Base-by-base conservation (phyloP, 1,140 invertebrate genomes). In the Charaxes varanes region DNA sequence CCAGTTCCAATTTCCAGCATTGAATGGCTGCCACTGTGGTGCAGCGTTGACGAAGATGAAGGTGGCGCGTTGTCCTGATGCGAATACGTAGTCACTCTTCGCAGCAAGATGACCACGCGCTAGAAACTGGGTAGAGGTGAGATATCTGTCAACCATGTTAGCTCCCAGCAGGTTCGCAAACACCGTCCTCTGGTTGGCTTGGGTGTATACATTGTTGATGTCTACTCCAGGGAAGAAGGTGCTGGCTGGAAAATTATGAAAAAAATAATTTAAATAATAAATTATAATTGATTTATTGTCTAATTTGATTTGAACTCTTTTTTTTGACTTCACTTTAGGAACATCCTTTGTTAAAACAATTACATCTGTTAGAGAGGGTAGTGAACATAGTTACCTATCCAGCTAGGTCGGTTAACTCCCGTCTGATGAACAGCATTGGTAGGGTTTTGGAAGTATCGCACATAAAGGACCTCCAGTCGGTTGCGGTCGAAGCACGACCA, bases 91-190 rank as follows among this genome's bases (percentile, higher is more conserved):
- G 58, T 92, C 90, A 17, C 84, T 86, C 58, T 90, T 90, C 14
- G 91, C 90, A 0, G 87, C 79, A n/a, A 92, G 70, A 53, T 92
- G 91, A 12, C 90, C 90, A 19, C 88, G 81, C 0, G 90, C 82
- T 31, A 92, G 52, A 54, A 73, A 84, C 34, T 79, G 74, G 2
- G 16, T 45, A 10, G 11, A 53, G 0, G 69, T 85, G 0, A 83
- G 40, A 40, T 82, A 82, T 43, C 50, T 59, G 14, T 74, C 50
- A 6, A 70, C 77, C 28, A 73, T 28, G 4, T 47, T 42, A 12
- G 44, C 12, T n/a, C 79, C 79, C 0, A 83, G 63, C 1, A 63
- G 13, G 0, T 31, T 18, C 0, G 70, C 63, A 11, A 84, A 67
- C 0, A 57, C 48, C 0, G 21, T 6, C 23, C 67, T 79, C 38